Evolutionary conservation across 2,888 invertebrate genomes (phyloP).

Genomic region (Coleophora flavipennella): DNA sequence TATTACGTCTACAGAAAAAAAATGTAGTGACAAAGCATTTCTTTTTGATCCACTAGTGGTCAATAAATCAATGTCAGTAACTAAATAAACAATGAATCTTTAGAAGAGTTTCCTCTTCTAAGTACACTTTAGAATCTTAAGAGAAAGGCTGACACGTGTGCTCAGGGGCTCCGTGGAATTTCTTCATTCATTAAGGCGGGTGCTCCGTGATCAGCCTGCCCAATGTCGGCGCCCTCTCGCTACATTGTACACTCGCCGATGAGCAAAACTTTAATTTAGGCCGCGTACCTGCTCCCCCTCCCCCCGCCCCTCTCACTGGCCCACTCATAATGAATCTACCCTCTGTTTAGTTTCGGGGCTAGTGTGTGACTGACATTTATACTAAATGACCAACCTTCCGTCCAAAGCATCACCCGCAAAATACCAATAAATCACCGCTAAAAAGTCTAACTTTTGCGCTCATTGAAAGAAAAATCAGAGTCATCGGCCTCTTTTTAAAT

Average conservation of each 20-base stretch:
- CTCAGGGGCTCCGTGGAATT: slow-evolving; percentile 18
- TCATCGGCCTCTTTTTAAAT: slow-evolving; percentile 68
- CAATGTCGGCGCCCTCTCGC: slow-evolving; percentile 22
- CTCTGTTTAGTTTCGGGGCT: slow-evolving; percentile 52
- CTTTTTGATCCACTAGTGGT: not conserved
- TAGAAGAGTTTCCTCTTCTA: slow-evolving; percentile 23
- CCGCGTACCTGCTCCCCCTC: slow-evolving; percentile 40
- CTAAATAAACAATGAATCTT: slow-evolving; percentile 3
- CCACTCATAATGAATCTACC: slow-evolving; percentile 58
- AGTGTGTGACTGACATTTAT: slow-evolving; percentile 55
- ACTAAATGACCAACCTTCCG: slow-evolving; percentile 16
- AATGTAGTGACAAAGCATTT: too few species aligned
- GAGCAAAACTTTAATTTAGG: slow-evolving; percentile 65
- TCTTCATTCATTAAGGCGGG: slow-evolving; percentile 67
- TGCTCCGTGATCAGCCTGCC: slow-evolving; percentile 57
- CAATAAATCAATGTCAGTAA: not conserved
- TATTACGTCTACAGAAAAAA: too few species aligned
- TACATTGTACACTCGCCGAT: slow-evolving; percentile 48
- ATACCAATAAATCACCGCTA: slow-evolving; percentile 59
- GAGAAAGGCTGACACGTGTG: slow-evolving; percentile 14
- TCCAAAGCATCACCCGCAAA: too few species aligned
- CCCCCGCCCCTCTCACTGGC: slow-evolving; percentile 21
- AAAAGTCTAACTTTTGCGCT: slow-evolving; percentile 32
- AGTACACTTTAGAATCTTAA: slow-evolving; percentile 43
- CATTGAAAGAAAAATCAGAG: slow-evolving; percentile 60